Evolutionary conservation across 2,113 vertebrate species (phyloP).

Genomic region (Amazona guildingii): DNA sequence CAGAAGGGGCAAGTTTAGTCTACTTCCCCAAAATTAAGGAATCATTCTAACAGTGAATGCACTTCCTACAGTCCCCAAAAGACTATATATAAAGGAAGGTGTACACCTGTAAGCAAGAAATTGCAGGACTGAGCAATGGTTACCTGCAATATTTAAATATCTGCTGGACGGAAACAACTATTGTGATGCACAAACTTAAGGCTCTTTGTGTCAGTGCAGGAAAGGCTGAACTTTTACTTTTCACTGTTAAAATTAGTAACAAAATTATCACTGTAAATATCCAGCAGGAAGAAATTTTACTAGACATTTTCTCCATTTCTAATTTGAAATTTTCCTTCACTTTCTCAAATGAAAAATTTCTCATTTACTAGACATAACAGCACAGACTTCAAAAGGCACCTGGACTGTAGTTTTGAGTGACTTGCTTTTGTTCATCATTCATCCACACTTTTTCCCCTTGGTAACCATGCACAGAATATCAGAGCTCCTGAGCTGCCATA

Average conservation of each 20-base stretch:
- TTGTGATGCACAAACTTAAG: neutral
- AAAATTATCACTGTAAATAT: neutral
- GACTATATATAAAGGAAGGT: neutral
- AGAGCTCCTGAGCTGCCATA: neutral
- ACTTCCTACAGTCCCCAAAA: neutral
- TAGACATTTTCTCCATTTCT: neutral
- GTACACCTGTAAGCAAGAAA: neutral
- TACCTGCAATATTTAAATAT: neutral
- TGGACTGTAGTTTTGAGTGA: neutral
- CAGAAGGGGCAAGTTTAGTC: neutral
- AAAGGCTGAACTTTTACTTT: neutral
- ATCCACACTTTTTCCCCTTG: neutral
- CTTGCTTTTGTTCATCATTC: neutral
- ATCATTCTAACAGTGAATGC: neutral
- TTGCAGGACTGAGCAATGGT: neutral
- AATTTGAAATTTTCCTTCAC: neutral
- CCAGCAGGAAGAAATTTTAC: neutral
- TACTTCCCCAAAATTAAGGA: neutral
- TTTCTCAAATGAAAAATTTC: neutral
- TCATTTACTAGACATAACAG: neutral
- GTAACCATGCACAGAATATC: neutral
- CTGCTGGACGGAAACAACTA: neutral
- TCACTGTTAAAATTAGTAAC: neutral
- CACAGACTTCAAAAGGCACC: neutral
- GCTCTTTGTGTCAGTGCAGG: neutral